phyloP scores from a whole-genome alignment of 2,888 invertebrate species.

The Rhopalosiphum nymphaeae region DNA sequence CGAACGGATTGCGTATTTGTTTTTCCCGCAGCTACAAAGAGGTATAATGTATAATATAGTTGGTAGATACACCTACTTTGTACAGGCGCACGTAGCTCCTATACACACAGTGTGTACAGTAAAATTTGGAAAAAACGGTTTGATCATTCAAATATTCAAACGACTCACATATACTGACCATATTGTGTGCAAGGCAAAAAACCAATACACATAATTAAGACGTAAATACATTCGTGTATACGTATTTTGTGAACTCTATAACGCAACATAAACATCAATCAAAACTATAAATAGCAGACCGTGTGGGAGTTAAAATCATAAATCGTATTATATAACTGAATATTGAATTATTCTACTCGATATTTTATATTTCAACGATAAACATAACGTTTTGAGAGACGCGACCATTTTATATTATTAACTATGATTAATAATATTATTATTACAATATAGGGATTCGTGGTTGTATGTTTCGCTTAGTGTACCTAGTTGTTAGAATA shows the following conservation, averaged over 20 bases:
- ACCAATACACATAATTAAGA: not conserved
- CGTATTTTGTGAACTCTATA: not conserved
- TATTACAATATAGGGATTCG: not conserved
- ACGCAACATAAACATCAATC: not conserved
- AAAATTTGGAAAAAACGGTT: not conserved
- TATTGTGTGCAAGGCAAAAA: not conserved
- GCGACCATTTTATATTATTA: not conserved
- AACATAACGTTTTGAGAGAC: not conserved
- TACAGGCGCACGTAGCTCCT: not conserved
- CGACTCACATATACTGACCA: not conserved
- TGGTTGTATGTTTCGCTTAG: not conserved
- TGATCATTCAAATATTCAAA: not conserved
- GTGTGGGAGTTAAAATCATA: not conserved
- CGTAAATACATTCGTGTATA: not conserved
- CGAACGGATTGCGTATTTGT: slow-evolving; percentile 1
- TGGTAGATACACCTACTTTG: not conserved
- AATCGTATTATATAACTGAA: not conserved
- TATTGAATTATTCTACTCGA: not conserved
- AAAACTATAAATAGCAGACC: not conserved
- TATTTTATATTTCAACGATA: not conserved
- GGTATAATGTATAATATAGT: not conserved
- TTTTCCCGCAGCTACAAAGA: not conserved
- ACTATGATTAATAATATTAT: not conserved
- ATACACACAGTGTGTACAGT: not conserved
- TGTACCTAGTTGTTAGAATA: not conserved